Base-by-base conservation (phyloP, 2,113 vertebrate genomes). In the Chlamydotis undulata region DNA sequence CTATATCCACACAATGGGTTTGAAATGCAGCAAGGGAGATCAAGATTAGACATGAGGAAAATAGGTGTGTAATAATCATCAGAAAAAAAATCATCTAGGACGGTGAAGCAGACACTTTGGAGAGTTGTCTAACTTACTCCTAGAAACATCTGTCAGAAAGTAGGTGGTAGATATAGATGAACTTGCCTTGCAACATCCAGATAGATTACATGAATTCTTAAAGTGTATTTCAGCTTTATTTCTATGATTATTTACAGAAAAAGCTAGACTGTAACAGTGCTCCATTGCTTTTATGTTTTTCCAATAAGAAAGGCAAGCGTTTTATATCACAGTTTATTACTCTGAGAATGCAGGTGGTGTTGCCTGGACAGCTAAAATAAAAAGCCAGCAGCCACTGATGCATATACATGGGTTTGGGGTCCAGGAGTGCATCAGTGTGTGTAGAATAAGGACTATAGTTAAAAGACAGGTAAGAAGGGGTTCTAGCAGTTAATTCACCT, bases 81-180 rank as follows among this genome's bases (percentile, higher is more conserved):
- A 90, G 63, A 45, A 91, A 83, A 83, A 89, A 83, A 49, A 25
- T 79, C 53, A 69, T 41, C 61, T 79, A n/a, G 57, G 74, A 95
- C 53, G 29, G 29, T 56, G 70, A 82, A 82, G 41, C 71, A 95
- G 77, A 90, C 43, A 24, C 65, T 77, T 81, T 31, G 53, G 80
- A 79, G 49, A 52, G 78, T 87, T 91, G 69, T 89, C 87, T 79
- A 41, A 81, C 64, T 83, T 67, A 78, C 68, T 89, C 21, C 60
- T 71, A 60, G 45, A 91, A 95, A 87, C 89, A 94, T 95, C 93
- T 95, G 95, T 84, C 89, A 91, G 82, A 95, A 93, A 90, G 35
- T 39, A 75, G 31, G 26, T 49, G 89, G 61, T 29, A 87, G 81
- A 89, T 82, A 93, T 2, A 73, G 49, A 84, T 28, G 73, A 85